Base-by-base conservation (phyloP, 2,797 vertebrate species). In the Falco rusticolus region DNA sequence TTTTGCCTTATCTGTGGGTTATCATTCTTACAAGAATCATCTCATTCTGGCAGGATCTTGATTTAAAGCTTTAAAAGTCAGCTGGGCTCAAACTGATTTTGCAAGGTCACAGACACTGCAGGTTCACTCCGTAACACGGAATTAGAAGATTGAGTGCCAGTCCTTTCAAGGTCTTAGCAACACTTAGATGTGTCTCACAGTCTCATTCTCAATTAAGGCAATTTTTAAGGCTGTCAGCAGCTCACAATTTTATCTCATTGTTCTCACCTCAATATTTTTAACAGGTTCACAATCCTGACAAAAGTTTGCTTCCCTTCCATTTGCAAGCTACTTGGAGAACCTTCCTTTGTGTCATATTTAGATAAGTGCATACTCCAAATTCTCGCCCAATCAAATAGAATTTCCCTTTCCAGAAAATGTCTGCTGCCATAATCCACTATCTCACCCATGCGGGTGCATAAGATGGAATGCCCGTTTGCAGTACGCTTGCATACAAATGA, bases 51-150 rank as follows among this genome's bases (percentile, higher is more conserved):
- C 83, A 41, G 96, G 93, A 98, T 97, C 97, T 98, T 98, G 97
- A 98, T 97, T 97, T 97, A 98, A 96, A 83, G 60, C 81, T 97
- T 97, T 97, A 97, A 95, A 96, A 97, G 91, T 95, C 93, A 93
- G 89, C 74, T 72, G 94, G 85, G 87, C 92, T 98, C 93, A 94
- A 97, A 97, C 96, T 97, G 96, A 97, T 97, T 97, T 96, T 98
- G 77, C 97, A 98, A 98, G 97, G 97, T 98, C 90, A 83, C 89
- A 97, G 91, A 87, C 79, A 86, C 70, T 77, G 37, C 86, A 91
- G 82, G 68, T 97, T 97, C 85, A 33, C 97, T 97, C 94, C 86
- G 57, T 96, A 95, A 97, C 81, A 91, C 16, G 57, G 95, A 97
- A 91, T 79, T 76, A 66, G 72, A 96, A 96, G 90, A 97, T 94